A percentile compares a stretch with the other conserved stretches of the same genome.
These are phyloP conservation scores for Agriopis aurantiaria DNA, from an alignment of 2,888 invertebrate species.

Conservation along the genomic window DNA sequence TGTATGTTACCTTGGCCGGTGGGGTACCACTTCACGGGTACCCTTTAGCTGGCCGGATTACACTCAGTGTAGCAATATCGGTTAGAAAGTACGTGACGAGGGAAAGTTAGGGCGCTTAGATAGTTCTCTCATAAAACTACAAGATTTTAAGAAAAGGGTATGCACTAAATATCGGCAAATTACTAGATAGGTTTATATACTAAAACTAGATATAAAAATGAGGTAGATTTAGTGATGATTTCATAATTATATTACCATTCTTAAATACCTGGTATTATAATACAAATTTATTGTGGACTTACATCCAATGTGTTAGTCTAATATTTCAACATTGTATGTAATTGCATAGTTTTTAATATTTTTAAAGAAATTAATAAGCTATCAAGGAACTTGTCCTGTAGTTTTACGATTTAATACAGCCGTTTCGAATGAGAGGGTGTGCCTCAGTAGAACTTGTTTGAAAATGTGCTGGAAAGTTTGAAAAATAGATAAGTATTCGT, in stretches of 20 bases:
- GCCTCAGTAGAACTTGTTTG: slow-evolving; percentile 4
- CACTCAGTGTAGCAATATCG: slow-evolving; percentile 45
- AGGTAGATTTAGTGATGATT: not conserved
- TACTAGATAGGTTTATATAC: not conserved
- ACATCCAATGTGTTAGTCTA: not conserved
- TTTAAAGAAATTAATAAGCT: not conserved
- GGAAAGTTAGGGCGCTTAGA: slow-evolving; percentile 41
- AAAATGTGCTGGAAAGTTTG: not conserved
- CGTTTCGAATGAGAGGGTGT: slow-evolving; percentile 7
- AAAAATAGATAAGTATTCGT: not conserved
- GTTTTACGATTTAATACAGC: slow-evolving; percentile 20
- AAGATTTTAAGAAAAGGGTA: slow-evolving; percentile 45
- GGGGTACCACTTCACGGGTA: slow-evolving; percentile 80
- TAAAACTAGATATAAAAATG: not conserved
- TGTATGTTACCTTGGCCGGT: slow-evolving; percentile 77
- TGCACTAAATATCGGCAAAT: slow-evolving; percentile 1
- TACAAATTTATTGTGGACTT: not conserved
- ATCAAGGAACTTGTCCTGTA: slow-evolving; percentile 13
- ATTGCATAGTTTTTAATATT: not conserved
- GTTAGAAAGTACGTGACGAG: slow-evolving; percentile 50
- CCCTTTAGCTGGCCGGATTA: slow-evolving; percentile 70
- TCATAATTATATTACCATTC: not conserved
- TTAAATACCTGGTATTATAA: not conserved
- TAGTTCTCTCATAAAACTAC: slow-evolving; percentile 53
- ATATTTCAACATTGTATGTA: no score